Evolutionary conservation across 2,888 invertebrate genomes (phyloP).

Genomic region (Ormyrus labotus): DNA sequence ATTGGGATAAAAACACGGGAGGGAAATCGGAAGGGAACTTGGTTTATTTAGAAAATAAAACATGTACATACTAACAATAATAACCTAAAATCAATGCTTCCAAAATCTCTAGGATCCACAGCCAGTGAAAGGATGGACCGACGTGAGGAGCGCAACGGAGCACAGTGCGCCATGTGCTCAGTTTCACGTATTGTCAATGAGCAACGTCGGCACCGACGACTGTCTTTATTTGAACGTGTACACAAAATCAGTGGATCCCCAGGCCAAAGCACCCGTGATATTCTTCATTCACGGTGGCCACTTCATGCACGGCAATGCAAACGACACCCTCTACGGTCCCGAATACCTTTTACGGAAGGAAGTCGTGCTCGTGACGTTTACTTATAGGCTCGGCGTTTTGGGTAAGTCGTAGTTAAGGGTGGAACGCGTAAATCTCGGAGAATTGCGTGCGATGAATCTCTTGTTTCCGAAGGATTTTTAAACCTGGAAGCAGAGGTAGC

Average conservation of each 20-base stretch:
- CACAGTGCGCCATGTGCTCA: conserved; percentile 59
- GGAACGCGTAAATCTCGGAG: background rate
- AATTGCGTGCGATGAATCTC: background rate
- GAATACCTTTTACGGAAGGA: conserved; percentile 68
- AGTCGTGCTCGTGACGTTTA: conserved; percentile 68
- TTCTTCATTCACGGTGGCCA: conserved; percentile 65
- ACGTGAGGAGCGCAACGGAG: conserved; percentile 63
- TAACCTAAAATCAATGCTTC: background rate
- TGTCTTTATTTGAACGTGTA: conserved; percentile 65
- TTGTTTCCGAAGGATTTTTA: conserved; percentile 52
- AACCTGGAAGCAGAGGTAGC: conserved; percentile 59
- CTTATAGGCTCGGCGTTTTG: conserved; percentile 64
- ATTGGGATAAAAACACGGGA: too few species aligned
- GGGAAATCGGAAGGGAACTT: background rate
- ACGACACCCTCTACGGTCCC: conserved; percentile 63
- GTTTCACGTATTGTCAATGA: background rate
- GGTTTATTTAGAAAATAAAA: background rate
- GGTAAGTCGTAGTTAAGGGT: conserved; percentile 55
- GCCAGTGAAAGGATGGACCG: conserved; percentile 59
- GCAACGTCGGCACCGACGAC: conserved; percentile 59
- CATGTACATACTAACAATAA: too few species aligned
- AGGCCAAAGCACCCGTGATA: conserved; percentile 58
- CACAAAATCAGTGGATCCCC: conserved; percentile 43
- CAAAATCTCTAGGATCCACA: conserved; percentile 58
- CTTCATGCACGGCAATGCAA: conserved; percentile 61